phyloP scores from a whole-genome alignment of 2,113 vertebrate species.

The Himantopus leucocephalus region DNA sequence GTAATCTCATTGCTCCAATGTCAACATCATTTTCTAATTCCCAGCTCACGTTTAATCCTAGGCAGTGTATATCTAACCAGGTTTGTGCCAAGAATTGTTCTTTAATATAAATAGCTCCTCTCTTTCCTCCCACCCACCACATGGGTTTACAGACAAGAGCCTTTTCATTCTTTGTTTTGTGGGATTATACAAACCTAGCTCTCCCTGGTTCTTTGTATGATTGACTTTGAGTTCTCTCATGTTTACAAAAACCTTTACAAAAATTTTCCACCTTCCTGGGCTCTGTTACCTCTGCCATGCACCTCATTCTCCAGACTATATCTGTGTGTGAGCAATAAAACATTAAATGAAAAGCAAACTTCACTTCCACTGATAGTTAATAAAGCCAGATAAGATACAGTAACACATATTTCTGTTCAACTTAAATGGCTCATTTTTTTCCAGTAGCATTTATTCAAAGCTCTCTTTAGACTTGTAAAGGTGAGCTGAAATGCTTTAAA shows the following conservation, averaged over 20 bases:
- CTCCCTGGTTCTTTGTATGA: neutral
- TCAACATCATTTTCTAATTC: neutral
- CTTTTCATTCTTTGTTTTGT: constrained; percentile 20
- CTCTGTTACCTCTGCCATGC: neutral
- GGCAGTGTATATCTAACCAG: neutral
- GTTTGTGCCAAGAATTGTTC: neutral
- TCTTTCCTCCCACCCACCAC: neutral
- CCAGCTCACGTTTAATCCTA: neutral
- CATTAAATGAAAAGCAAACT: constrained; percentile 30
- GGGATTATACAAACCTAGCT: neutral
- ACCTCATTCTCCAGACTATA: neutral
- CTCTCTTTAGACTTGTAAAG: neutral
- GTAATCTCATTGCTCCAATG: neutral
- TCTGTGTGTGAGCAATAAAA: neutral
- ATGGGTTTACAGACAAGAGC: constrained; percentile 1
- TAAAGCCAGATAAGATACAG: constrained; percentile 32
- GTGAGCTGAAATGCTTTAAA: neutral
- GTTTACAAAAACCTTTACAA: constrained; percentile 4
- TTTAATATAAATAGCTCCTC: constrained; percentile 9
- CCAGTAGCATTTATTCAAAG: neutral
- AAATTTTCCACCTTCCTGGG: constrained; percentile 1
- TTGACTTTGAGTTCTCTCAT: neutral
- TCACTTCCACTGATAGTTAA: neutral
- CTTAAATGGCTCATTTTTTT: neutral
- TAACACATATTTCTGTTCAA: neutral